These are phyloP conservation scores for Xylota sylvarum DNA, from an alignment of 2,888 invertebrate genomes.

Conservation along the genomic window DNA sequence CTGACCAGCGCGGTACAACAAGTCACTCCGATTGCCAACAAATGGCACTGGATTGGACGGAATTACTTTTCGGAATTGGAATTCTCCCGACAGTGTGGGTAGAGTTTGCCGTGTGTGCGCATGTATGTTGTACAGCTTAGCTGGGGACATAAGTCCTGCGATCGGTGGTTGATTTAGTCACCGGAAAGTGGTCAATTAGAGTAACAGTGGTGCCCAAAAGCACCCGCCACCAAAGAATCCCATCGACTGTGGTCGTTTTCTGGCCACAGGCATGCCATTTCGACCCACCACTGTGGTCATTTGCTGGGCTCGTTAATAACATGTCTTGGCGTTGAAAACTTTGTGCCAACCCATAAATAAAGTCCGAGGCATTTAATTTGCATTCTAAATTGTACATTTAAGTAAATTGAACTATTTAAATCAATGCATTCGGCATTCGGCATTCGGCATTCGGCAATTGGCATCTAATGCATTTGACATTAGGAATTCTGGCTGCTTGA, in stretches of 20 bases:
- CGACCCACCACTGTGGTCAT: slow-evolving; percentile 46
- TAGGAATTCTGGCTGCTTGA: slow-evolving; percentile 11
- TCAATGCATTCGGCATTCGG: slow-evolving; percentile 59
- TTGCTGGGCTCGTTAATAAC: slow-evolving; percentile 69
- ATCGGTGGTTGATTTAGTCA: slow-evolving; percentile 66
- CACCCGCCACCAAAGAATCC: slow-evolving; percentile 26
- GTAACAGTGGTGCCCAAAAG: slow-evolving; percentile 64
- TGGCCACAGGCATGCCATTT: slow-evolving; percentile 24
- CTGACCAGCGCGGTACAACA: slow-evolving; percentile 57
- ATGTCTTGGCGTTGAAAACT: slow-evolving; percentile 74
- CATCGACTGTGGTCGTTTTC: slow-evolving; percentile 33
- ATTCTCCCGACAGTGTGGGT: slow-evolving; percentile 62
- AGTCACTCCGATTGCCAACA: slow-evolving; percentile 75
- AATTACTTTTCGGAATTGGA: slow-evolving; percentile 71
- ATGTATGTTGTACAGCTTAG: slow-evolving; percentile 30
- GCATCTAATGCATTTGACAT: background rate
- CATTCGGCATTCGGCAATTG: slow-evolving; percentile 53
- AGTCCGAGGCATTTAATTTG: slow-evolving; percentile 71
- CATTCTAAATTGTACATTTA: slow-evolving; percentile 76
- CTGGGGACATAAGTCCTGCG: slow-evolving; percentile 59
- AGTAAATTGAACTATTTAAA: slow-evolving; percentile 77
- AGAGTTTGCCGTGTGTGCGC: slow-evolving; percentile 23
- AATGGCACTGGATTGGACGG: slow-evolving; percentile 72
- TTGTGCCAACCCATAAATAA: slow-evolving; percentile 71
- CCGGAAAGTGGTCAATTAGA: slow-evolving; percentile 73